Evolutionary conservation across 2,888 invertebrate species (phyloP), one percentile per base, ranked within the genome.

Genomic region (Labia minor): DNA sequence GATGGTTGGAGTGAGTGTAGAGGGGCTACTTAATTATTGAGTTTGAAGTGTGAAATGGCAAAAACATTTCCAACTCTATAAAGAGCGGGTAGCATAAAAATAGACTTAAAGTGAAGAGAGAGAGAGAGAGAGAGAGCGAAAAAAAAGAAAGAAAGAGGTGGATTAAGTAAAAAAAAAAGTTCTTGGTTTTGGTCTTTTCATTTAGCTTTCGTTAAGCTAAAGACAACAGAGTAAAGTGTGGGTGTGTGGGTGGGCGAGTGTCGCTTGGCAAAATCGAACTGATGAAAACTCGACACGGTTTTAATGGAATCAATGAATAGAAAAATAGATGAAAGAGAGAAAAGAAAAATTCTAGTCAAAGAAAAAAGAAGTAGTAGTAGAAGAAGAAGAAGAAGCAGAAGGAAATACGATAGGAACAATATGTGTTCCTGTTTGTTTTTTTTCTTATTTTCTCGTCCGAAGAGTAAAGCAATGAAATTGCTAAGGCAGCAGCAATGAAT

Each of bases 181-280:
- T 26, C 26, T 26, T 26, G 26, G 26, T 26, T 33, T 49, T 49
- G 49, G 49, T n/a, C n/a, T 49, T 49, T 49, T 49, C 49, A 49
- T 49, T 49, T 49, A 49, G 49, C 49, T 49, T 49, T 49, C 49
- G 49, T 49, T 49, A 49, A 49, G n/a, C 49, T 49, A 49, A 49
- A 49, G 49, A 49, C 49, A 49, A 49, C 49, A 49, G 49, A 49
- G 49, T n/a, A n/a, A n/a, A n/a, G n/a, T n/a, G n/a, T n/a, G n/a
- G n/a, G n/a, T n/a, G n/a, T n/a, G n/a, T n/a, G n/a, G n/a, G n/a
- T n/a, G n/a, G n/a, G n/a, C n/a, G n/a, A n/a, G n/a, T n/a, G n/a
- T 3, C 49, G 49, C 49, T 49, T 49, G 49, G 14, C 49, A 14
- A 49, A 49, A 49, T 49, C 49, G 49, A 49, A 49, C 49, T 49